Conservation (phyloP, 2,113 vertebrate genomes). For the Anhinga rufa region DNA sequence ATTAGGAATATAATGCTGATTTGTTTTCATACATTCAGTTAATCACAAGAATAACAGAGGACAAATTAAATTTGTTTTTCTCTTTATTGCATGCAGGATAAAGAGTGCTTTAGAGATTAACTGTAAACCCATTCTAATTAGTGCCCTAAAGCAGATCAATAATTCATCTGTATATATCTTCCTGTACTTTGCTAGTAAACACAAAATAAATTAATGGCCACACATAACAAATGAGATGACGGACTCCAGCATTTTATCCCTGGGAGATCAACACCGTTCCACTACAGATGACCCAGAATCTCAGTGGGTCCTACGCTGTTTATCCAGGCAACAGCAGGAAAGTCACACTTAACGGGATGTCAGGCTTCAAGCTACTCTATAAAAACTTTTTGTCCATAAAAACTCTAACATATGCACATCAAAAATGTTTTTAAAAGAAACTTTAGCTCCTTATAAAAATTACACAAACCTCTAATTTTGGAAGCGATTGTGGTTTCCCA, state of each 20-base stretch:
- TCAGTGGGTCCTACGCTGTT: not conserved
- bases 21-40: conserved; percentile 3
- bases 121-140: conserved; percentile 52
- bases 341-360: not conserved
- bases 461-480: not conserved
- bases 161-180: conserved; percentile 55
- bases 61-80: conserved; percentile 18
- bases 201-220: conserved; percentile 55
- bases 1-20: not conserved
- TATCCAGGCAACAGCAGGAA: not conserved
- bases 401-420: not conserved
- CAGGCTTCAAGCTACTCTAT: not conserved
- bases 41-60: not conserved
- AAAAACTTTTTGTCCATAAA: not conserved
- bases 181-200: conserved; percentile 30
- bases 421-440: not conserved
- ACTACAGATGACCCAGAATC: not conserved
- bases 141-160: conserved; percentile 66
- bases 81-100: conserved; percentile 33
- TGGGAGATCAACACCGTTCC: not conserved
- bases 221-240: not conserved
- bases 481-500: not conserved
- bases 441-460: not conserved
- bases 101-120: conserved; percentile 44
- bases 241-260: not conserved